Evolutionary conservation across 2,888 invertebrate genomes (phyloP), one percentile per base, ranked within the genome.

Genomic region (Mythimna lalbum): DNA sequence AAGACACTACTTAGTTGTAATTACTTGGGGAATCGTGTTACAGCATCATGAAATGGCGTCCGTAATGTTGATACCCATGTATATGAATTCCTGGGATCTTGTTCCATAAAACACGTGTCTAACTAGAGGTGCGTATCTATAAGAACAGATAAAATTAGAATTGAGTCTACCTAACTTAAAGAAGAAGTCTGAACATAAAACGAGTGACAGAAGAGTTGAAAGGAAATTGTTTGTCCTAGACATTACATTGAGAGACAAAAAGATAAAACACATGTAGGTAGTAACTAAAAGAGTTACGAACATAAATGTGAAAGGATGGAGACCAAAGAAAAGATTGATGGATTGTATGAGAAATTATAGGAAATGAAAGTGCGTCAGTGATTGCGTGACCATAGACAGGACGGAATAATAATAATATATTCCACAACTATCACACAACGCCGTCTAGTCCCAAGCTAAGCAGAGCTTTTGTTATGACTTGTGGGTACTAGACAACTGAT

Each of bases 11-110:
- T 49, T 60, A 14, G 3, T 57, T 14, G 4, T 50, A 73, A 60
- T 52, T 77, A 70, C 23, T 56, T 57, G 23, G 52, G 31, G 57
- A 72, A 53, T 73, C 63, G 31, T 39, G 19, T 78, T 71, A 47
- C 73, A 61, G 55, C 49, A 33, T 19, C 60, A 50, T 33, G 21
- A 12, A 61, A 17, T 76, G 23, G 7, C 31, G 69, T 69, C 53
- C 53, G 69, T 69, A 52, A 70, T 53, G 17, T 47, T 64, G 47
- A 65, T 55, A 63, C n/a, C 19, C 21, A 17, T 33, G 33, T 17
- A 23, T 63, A 23, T 12, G 14, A 17, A n/a, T 27, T 50, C 14
- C n/a, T 36, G 33, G 23, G 14, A 33, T 12, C 21, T 36, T 36
- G 36, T 36, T 36, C 21, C 57, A 21, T 17, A 57, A 21, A 21